Base-by-base conservation (phyloP, 2,113 vertebrate genomes). In the Microcebus ravelobensis region DNA sequence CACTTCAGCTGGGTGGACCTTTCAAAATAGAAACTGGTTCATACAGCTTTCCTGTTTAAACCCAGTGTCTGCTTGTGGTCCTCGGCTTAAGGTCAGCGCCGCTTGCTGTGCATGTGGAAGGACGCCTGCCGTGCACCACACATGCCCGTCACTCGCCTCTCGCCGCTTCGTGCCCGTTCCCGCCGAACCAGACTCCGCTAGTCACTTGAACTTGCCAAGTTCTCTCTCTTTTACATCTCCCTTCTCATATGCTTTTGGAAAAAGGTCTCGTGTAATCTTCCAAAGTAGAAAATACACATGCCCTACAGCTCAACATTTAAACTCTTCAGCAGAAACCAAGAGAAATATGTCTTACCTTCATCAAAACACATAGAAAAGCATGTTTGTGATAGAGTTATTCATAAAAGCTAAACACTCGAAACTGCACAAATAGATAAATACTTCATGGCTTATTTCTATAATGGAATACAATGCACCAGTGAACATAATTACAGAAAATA, bases 91-190 rank as follows among this genome's bases (percentile, higher is more conserved):
- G 39, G 50, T 31, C 65, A 18, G 4, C 1, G 8, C 17, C 25
- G 5, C 48, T 20, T 36, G 23, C 29, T 27, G 6, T 45, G 59
- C 71, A 29, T 29, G 4, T 6, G 29, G 27, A 39, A 50, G 20
- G 45, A 20, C 2, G 18, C 8, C 15, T 11, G 2, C 68, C 34
- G 50, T 0, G 5, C 9, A 21, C 13, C 59, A 13, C 8, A 3
- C 36, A 29, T 34, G 70, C 36, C 77, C 59, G 12, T 21, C 15
- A 39, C 48, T 36, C 4, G 7, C 23, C 20, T 34, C 36, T 80
- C 21, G 8, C 57, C 31, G 42, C 36, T 17, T 29, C 18, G 36
- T 2, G 39, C n/a, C 67, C 29, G 4, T 92, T 45, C 55, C 50
- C 59, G 4, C 3, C n/a, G n/a, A 20, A 42, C 50, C 50, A 57